These are phyloP conservation scores for Drosophila lini DNA, from an alignment of 1,140 invertebrate genomes.

Conservation along the genomic window DNA sequence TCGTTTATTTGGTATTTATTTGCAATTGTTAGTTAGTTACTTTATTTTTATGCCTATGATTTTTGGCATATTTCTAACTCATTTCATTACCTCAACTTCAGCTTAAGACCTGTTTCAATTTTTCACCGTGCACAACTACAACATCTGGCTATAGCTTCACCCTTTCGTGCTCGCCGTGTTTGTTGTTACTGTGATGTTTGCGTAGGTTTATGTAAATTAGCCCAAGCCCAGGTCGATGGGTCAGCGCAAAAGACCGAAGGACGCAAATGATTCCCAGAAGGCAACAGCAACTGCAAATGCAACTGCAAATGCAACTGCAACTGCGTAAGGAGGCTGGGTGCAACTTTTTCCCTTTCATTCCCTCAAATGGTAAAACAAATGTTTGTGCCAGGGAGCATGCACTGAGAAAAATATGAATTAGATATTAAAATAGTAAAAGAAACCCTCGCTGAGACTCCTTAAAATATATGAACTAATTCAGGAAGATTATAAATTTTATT, in stretches of 20 bases:
- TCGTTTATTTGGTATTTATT: too few relatives aligned
- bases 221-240: conserved; percentile 41
- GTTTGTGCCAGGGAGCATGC: not conserved
- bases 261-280: conserved; percentile 80
- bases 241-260: conserved; percentile 45
- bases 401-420: not conserved
- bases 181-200: conserved; percentile 52
- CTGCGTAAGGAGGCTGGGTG: conserved; percentile 29
- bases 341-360: conserved; percentile 77
- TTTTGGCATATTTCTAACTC: not conserved
- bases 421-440: not conserved
- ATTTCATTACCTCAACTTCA: not conserved
- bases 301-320: conserved; percentile 27
- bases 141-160: conserved; percentile 26
- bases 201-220: conserved; percentile 79
- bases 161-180: conserved; percentile 27
- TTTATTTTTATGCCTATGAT: too few relatives aligned
- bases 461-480: too few relatives aligned
- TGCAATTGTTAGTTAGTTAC: too few relatives aligned
- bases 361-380: conserved; percentile 54
- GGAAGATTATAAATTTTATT: too few relatives aligned
- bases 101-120: not conserved
- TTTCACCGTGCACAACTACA: conserved; percentile 22
- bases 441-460: too few relatives aligned
- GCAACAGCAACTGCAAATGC: conserved; percentile 40